Evolutionary conservation across 2,113 vertebrate species (phyloP), one percentile per base, ranked within the genome.

Genomic region (Notothenia coriiceps): DNA sequence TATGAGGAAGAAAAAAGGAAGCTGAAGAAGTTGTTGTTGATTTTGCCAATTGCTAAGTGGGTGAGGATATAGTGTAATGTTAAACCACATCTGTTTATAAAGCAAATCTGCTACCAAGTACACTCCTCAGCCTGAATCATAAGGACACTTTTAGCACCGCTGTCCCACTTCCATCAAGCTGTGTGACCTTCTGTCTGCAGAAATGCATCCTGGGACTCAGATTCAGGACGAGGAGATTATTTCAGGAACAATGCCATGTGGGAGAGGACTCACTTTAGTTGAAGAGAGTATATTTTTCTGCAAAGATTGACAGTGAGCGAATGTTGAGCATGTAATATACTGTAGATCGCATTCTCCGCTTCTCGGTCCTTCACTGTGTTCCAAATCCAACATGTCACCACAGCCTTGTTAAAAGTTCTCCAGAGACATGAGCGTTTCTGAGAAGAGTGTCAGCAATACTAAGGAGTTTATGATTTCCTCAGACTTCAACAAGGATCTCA

Each of bases 171-270:
- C 74, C 79, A 70, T 73, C 80, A 74, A 64, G 79, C 29, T 50
- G 70, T 43, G 69, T 90, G 92, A 93, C 93, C 93, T 89, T 83
- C 66, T 46, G 71, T 86, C 81, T 77, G 80, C 61, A 82, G 75
- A 84, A 50, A 68, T 60, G 84, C 68, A 77, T 79, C 77, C 18
- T 74, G 90, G 85, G 91, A 86, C 85, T 74, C 74, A 10, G 75
- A 93, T 93, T 88, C 77, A 83, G 94, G 91, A 70, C 92, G 3
- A 82, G 77, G 18, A 91, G 84, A 90, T 92, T 91, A 93, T 94
- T 93, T 93, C 85, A 86, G 91, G 89, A 89, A 81, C 80, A 75
- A 54, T 82, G 84, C 91, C 91, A 87, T 35, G 40, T 49, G 85
- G 79, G 88, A 91, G 59, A 83, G 25, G 40, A 70, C 77, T 40